These are phyloP conservation scores for Globia sparganii DNA, from an alignment of 2,888 invertebrate species.

Conservation along the genomic window DNA sequence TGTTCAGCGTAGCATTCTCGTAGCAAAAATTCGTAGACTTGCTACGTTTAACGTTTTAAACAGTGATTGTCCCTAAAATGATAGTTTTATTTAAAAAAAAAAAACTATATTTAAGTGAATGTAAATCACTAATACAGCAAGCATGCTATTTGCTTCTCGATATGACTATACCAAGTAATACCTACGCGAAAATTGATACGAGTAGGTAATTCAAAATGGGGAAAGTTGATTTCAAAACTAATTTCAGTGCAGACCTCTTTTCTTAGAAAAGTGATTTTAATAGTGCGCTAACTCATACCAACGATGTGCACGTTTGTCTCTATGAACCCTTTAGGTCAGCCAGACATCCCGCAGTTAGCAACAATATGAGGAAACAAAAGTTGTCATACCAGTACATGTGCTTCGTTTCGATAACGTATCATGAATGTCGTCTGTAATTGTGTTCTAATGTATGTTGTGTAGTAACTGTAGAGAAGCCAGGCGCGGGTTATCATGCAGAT, in stretches of 20 bases:
- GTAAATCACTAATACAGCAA: background rate
- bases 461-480: slow-evolving; percentile 82
- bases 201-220: background rate
- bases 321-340: background rate
- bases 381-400: slow-evolving; percentile 54
- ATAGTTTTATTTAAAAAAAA: background rate
- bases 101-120: background rate
- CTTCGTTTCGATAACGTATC: slow-evolving; percentile 68
- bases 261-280: slow-evolving; percentile 2
- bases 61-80: background rate
- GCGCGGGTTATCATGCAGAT: slow-evolving; percentile 90
- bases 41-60: slow-evolving; percentile 26
- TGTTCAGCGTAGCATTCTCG: slow-evolving; percentile 40
- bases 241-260: background rate
- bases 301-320: background rate
- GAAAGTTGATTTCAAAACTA: background rate
- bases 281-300: background rate
- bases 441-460: slow-evolving; percentile 79
- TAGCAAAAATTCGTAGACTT: slow-evolving; percentile 42
- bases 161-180: background rate
- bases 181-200: background rate
- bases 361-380: slow-evolving; percentile 33
- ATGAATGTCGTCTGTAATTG: slow-evolving; percentile 70
- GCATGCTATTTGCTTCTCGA: background rate
- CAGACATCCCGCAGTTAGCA: slow-evolving; percentile 18